These are phyloP conservation scores for Lindbergichthys nudifrons DNA, from an alignment of 2,797 vertebrate species.

Conservation along the genomic window DNA sequence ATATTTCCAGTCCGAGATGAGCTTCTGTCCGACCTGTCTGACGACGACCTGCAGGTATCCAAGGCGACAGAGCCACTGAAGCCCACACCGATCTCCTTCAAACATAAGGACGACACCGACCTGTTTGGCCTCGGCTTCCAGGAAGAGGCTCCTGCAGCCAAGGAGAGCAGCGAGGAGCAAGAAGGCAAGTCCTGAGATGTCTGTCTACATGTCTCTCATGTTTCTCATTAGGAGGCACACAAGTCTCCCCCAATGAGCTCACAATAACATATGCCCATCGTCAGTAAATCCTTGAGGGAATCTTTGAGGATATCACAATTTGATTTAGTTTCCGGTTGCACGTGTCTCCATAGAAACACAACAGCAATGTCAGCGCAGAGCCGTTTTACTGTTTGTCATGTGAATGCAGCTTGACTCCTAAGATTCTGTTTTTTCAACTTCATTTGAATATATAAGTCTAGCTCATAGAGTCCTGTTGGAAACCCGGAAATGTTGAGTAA, in stretches of 20 bases:
- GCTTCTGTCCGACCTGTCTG: conserved; percentile 89
- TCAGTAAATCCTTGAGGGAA: not conserved
- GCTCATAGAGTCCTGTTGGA: no score
- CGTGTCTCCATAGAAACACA: no score
- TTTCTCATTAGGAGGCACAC: not conserved
- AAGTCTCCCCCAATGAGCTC: not conserved
- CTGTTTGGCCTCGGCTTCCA: conserved; percentile 93
- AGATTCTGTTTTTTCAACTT: no score
- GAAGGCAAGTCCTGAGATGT: conserved; percentile 72
- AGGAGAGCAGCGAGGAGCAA: conserved; percentile 91
- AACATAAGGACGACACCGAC: conserved; percentile 87
- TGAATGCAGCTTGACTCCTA: no score
- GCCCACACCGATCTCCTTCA: conserved; percentile 85
- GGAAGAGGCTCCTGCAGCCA: conserved; percentile 79
- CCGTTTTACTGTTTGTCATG: no score
- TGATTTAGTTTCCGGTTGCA: not conserved
- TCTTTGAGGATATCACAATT: not conserved
- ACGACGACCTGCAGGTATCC: conserved; percentile 85
- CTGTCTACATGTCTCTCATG: not conserved
- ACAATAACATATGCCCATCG: not conserved
- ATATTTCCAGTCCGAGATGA: conserved; percentile 90
- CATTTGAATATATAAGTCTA: not conserved
- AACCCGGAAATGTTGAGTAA: no score
- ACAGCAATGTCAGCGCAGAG: no score
- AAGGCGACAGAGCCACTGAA: conserved; percentile 78